phyloP scores from a whole-genome alignment of 2,888 invertebrate species.

The Synergus laeviventris region DNA sequence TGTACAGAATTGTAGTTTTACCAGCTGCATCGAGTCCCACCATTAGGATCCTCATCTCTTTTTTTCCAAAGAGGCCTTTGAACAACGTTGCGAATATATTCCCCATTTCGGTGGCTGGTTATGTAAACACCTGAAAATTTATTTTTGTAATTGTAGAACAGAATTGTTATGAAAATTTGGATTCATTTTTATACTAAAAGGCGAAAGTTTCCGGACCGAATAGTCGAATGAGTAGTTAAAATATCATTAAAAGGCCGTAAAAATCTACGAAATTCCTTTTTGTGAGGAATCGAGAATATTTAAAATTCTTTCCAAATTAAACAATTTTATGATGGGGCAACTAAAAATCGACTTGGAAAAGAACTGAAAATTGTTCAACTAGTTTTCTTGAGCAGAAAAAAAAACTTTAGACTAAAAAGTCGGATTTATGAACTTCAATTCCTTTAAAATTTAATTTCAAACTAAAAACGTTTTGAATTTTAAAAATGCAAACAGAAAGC shows the following conservation, averaged over 20 bases:
- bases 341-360: too few species aligned
- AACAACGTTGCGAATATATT: conserved; percentile 98
- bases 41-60: conserved; percentile 99
- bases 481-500: too few species aligned
- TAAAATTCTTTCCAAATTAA: too few species aligned
- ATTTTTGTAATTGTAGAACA: neutral
- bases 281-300: too few species aligned
- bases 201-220: neutral
- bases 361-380: too few species aligned
- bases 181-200: neutral
- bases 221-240: neutral
- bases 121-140: conserved; percentile 77
- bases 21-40: conserved; percentile 99
- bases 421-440: too few species aligned
- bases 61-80: conserved; percentile 99
- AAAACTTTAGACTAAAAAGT: too few species aligned
- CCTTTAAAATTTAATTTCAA: too few species aligned
- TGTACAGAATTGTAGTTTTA: conserved; percentile 99
- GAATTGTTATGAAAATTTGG: neutral
- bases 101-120: conserved; percentile 89
- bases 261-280: too few species aligned
- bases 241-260: neutral
- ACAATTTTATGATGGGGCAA: too few species aligned
- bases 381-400: too few species aligned
- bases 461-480: too few species aligned